These are phyloP conservation scores for Cyrtonyx montezumae DNA, from an alignment of 2,113 vertebrate genomes.

Conservation along the genomic window DNA sequence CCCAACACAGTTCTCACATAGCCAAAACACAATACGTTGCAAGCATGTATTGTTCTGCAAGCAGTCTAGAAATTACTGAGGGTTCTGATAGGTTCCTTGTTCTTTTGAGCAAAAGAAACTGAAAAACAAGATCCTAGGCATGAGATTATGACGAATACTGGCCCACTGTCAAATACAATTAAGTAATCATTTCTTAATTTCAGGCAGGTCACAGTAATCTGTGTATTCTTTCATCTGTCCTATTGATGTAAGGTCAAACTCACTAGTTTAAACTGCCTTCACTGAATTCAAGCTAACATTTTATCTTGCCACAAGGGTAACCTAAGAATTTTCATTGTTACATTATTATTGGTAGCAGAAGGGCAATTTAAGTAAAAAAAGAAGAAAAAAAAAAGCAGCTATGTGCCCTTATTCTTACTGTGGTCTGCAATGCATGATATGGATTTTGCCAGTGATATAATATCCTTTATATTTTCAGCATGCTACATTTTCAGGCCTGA, in stretches of 20 bases:
- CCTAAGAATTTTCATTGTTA: not conserved
- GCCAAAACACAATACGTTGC: not conserved
- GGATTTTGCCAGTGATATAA: not conserved
- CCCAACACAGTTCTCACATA: not conserved
- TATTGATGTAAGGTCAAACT: not conserved
- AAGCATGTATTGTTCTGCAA: not conserved
- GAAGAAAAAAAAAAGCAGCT: not conserved
- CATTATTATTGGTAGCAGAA: not conserved
- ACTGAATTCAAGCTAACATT: not conserved
- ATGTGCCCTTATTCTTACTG: not conserved
- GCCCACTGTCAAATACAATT: not conserved
- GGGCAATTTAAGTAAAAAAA: not conserved
- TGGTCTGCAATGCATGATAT: fast-evolving
- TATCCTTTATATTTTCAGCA: not conserved
- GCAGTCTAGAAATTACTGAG: fast-evolving
- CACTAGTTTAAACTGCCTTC: not conserved
- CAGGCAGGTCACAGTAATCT: not conserved
- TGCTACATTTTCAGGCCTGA: not conserved
- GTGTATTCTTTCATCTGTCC: not conserved
- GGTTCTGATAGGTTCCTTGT: not conserved
- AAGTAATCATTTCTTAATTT: not conserved
- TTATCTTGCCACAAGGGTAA: not conserved
- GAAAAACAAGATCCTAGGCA: not conserved
- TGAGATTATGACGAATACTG: not conserved
- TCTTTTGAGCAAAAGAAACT: not conserved